Base-by-base conservation (phyloP, 2,797 vertebrate genomes). In the Hirundo rustica region DNA sequence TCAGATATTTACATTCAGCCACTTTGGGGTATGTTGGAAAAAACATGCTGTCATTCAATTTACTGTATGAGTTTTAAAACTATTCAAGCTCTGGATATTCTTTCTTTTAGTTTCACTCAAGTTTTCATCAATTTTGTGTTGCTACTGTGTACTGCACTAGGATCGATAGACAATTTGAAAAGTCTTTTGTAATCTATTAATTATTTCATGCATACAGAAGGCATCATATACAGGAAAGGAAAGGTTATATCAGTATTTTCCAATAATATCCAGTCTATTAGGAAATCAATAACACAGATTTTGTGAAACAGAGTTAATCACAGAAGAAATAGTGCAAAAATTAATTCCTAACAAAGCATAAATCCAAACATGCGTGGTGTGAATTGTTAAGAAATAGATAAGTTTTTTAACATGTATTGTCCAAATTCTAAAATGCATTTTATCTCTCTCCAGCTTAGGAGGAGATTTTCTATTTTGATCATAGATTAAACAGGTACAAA, bases 101-200 rank as follows among this genome's bases (percentile, higher is more conserved):
- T 82, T 88, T 86, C 64, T 67, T 79, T 81, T 67, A 29, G 16
- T 90, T 90, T 84, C 70, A 29, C 18, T 94, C 36, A 73, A 53
- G 27, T 78, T 88, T 91, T 76, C 53, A 90, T 94, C 55, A 80
- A 16, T 88, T 93, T 89, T 60, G 27, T 62, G 18, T 70, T 67
- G 10, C 57, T 92, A 53, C 42, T 70, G 23, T 88, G 54, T 85
- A 38, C 25, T 87, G 29, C 55, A 78, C 48, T 66, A 87, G 78
- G 85, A 97, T 98, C 96, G 85, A 97, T 96, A 97, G 29, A 84
- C 65, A 96, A 95, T 97, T 96, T 97, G 78, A 71, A 95, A 97
- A 93, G 89, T 93, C 55, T 85, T 89, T 92, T 94, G 61, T 96
- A 97, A 97, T 96, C 95, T 96, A 96, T 95, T 97, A 70, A 93